phyloP scores from a whole-genome alignment of 2,113 vertebrate genomes.

The rat (Rattus norvegicus) region GRCr8 NC_086021.1:103198001-103198500 shows the following conservation, averaged over 20 bases:
- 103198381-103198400: background rate
- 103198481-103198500: background rate
- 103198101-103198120: conserved; percentile 1
- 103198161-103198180: background rate
- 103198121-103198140: background rate
- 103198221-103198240: conserved; percentile 47
- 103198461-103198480: conserved; percentile 7
- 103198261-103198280: conserved; percentile 25
- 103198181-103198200: conserved; percentile 2
- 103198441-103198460: background rate
- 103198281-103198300: conserved; percentile 60
- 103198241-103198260: conserved; percentile 22
- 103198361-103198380: conserved; percentile 26
- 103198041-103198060: background rate
- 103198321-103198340: conserved; percentile 39
- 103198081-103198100: background rate
- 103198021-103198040: background rate
- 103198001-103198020: background rate
- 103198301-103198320: conserved; percentile 47
- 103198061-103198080: background rate
- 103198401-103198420: background rate
- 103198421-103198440: background rate
- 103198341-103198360: conserved; percentile 35
- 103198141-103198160: conserved; percentile 24
- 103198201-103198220: conserved; percentile 47